Conservation (phyloP, 23 tunicate species). For the Diplosoma virens region DNA sequence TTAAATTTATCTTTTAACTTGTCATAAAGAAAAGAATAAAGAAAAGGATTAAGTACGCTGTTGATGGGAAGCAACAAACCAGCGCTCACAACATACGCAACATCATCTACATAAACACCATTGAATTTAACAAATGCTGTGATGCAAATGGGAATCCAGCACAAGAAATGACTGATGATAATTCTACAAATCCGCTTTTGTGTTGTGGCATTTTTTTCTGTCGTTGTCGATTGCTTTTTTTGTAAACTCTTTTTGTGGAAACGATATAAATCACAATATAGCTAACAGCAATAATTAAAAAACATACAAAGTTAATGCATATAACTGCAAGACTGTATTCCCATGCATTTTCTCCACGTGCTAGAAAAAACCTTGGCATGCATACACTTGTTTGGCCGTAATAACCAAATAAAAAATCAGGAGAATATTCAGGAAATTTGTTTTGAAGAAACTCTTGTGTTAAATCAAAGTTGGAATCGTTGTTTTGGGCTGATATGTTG, state of each 20-base stretch:
- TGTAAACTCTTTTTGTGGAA: not conserved
- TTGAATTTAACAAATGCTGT: not conserved
- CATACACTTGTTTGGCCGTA: conserved; percentile 28
- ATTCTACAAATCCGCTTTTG: conserved; percentile 20
- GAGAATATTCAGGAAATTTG: not conserved
- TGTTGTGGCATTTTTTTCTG: not conserved
- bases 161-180: conserved; percentile 22
- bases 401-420: conserved; percentile 18
- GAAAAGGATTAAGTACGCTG: conserved; percentile 24
- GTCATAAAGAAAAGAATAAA: not conserved
- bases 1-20: too few species aligned
- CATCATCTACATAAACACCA: not conserved
- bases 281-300: not conserved
- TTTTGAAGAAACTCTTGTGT: not conserved
- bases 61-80: conserved; percentile 28
- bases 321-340: conserved; percentile 15
- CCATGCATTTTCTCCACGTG: conserved; percentile 19
- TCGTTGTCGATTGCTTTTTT: not conserved
- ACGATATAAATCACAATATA: conserved; percentile 1
- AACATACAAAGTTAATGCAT: conserved; percentile 7
- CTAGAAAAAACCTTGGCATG: conserved; percentile 23
- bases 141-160: conserved; percentile 41
- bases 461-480: not conserved
- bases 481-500: not conserved
- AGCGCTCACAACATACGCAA: conserved; percentile 6